Base-by-base conservation (phyloP, 2,888 invertebrate genomes). In the Hyles lineata region DNA sequence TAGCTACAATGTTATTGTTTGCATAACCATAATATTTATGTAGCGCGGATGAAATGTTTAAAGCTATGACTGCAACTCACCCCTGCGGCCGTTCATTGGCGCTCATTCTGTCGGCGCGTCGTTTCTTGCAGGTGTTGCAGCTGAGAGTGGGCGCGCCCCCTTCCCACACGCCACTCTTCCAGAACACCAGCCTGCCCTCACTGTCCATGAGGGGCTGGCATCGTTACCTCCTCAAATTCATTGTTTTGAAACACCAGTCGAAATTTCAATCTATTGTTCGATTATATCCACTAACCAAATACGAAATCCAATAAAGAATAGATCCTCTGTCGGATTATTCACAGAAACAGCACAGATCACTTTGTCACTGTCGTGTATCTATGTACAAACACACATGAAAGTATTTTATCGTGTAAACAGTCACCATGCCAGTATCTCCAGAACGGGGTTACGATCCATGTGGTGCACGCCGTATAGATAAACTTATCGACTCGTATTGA, bases 101-200 rank as follows among this genome's bases (percentile, higher is more conserved):
- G 75, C 81, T 89, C 93, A 93, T 94, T 77, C 92, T 92, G 76
- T 92, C 93, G n/a, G 89, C 88, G 69, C 93, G 88, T 69, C 94
- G 88, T 83, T 92, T 92, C 85, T 92, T 93, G 82, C 94, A 94
- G 76, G 93, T 94, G 82, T 92, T 91, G 79, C 94, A 94, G 79
- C 76, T 89, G 61, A 94, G 85, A 76, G 94, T 92, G 71, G 93
- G 94, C 23, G 93, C 92, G 61, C 88, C 92, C 2, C 90, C 91
- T 80, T 92, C 93, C 93, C 93, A 93, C 76, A 94, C 83, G 71
- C 94, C 94, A 58, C 90, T 89, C 84, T 94, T 93, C 94, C 94
- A 94, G 81, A 93, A 93, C 77, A 93, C 89, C 74, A 94, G 83
- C 59, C 92, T 87, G 73, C 94, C 94, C 80, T 94, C 94, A 87